Base-by-base conservation (phyloP, 2,888 invertebrate species). In the Callyntrura guangdongensis region DNA sequence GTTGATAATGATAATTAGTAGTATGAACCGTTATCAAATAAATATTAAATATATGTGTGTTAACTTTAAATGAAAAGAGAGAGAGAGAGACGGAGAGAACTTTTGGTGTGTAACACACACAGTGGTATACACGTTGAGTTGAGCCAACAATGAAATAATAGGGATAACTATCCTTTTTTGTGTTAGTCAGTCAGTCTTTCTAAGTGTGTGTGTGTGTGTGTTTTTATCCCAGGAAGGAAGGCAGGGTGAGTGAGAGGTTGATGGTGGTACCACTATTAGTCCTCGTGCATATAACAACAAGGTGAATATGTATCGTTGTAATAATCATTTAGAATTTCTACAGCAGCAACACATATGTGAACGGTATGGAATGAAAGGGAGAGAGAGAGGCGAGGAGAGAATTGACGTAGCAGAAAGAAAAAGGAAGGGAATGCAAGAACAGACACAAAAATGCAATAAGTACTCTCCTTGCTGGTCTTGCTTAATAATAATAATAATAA, bases 191-290 rank as follows among this genome's bases (percentile, higher is more conserved):
- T 72, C 81, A 67, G 79, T 64, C 53, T 79, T n/a, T 67, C 14
- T 53, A 59, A 59, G n/a, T 17, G 25, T 81, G 47, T 74, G 59
- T 84, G 77, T 84, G n/a, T n/a, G n/a, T n/a, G n/a, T n/a, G n/a
- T 74, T 74, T 20, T 72, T 27, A 72, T 89, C 89, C 59, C 77
- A 89, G 89, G 84, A 77, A 83, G 87, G 82, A 83, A 84, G 88
- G 89, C 61, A 89, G 84, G n/a, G 1, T 20, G 47, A 67, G 27
- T 25, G 49, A 20, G 47, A 47, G 72, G 12, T 17, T n/a, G 45
- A 22, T n/a, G 25, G 53, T 79, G 25, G 77, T 79, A 36, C 20
- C 6, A 36, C 36, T 36, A 36, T 36, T 36, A 36, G 36, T 36
- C 36, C 36, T 36, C 36, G 36, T n/a, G n/a, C 36, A 36, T 36